Percentiles rank a stretch among this genome's conserved stretches.
These are phyloP conservation scores for Achlya flavicornis DNA, from an alignment of 2,888 invertebrate genomes.

Conservation along the genomic window DNA sequence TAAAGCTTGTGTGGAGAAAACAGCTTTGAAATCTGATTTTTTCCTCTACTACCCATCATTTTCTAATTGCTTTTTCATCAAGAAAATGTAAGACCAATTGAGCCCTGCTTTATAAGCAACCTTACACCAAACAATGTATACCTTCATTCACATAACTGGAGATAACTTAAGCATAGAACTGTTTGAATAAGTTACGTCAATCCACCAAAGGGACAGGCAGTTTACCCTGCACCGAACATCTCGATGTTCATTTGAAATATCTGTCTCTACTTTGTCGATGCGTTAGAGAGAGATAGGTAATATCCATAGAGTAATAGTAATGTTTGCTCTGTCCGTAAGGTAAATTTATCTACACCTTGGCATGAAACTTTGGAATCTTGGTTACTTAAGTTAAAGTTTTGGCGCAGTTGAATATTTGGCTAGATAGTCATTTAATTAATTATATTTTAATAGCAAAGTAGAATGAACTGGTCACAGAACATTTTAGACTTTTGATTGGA, in stretches of 20 bases:
- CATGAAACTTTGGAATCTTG: neutral
- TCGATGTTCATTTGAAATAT: neutral
- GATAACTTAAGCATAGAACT: neutral
- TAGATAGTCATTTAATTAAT: neutral
- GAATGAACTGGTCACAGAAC: too few relatives aligned
- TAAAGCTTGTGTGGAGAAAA: too few relatives aligned
- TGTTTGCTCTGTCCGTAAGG: neutral
- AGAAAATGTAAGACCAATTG: too few relatives aligned
- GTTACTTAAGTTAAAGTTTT: neutral
- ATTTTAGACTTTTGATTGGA: too few relatives aligned
- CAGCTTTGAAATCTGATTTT: too few relatives aligned
- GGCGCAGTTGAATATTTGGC: neutral
- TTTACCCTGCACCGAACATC: neutral
- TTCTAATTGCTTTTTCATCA: too few relatives aligned
- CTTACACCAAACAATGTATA: neutral
- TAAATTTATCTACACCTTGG: slow-evolving; percentile 1
- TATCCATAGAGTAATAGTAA: neutral
- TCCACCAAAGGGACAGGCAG: slow-evolving; percentile 3
- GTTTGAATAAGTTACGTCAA: slow-evolving; percentile 4
- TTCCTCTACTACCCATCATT: too few relatives aligned
- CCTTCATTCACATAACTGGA: neutral
- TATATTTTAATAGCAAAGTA: too few relatives aligned
- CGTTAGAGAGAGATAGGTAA: neutral
- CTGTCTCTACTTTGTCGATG: neutral
- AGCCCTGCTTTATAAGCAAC: neutral